Conservation (phyloP, 2,888 invertebrate genomes). For the Eupsilia transversa region DNA sequence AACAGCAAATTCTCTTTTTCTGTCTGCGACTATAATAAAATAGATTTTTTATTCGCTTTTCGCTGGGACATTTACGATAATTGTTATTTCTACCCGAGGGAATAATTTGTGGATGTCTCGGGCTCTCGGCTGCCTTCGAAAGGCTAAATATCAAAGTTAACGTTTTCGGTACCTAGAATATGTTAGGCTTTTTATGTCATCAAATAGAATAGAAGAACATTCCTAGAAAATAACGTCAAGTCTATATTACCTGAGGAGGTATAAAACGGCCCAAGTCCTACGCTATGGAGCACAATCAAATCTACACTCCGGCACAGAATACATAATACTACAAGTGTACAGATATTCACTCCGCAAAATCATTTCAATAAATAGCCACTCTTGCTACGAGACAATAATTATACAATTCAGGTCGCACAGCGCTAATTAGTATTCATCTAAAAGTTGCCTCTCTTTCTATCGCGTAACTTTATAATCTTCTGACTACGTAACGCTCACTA, state of each 20-base stretch:
- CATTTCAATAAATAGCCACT: too few species aligned
- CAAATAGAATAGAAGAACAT: background rate
- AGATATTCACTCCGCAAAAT: too few species aligned
- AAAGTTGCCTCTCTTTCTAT: too few species aligned
- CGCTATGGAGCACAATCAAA: background rate
- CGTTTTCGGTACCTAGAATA: background rate
- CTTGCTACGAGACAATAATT: too few species aligned
- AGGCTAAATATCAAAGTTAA: constrained; percentile 9
- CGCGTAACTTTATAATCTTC: too few species aligned
- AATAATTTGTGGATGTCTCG: constrained; percentile 24
- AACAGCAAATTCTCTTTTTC: constrained; percentile 28
- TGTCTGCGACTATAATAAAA: constrained; percentile 9
- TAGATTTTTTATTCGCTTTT: constrained; percentile 9
- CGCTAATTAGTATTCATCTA: too few species aligned
- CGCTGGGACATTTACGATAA: constrained; percentile 22
- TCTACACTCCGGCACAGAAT: background rate
- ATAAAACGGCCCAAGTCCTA: too few species aligned
- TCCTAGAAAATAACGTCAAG: background rate
- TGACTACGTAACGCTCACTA: too few species aligned
- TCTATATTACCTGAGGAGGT: background rate
- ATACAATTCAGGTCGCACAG: too few species aligned
- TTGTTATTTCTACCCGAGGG: constrained; percentile 32
- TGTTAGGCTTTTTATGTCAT: background rate
- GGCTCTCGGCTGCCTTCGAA: background rate
- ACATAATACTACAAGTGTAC: too few species aligned